Conservation (phyloP, 2,797 vertebrate genomes). For the Trachurus trachurus region DNA sequence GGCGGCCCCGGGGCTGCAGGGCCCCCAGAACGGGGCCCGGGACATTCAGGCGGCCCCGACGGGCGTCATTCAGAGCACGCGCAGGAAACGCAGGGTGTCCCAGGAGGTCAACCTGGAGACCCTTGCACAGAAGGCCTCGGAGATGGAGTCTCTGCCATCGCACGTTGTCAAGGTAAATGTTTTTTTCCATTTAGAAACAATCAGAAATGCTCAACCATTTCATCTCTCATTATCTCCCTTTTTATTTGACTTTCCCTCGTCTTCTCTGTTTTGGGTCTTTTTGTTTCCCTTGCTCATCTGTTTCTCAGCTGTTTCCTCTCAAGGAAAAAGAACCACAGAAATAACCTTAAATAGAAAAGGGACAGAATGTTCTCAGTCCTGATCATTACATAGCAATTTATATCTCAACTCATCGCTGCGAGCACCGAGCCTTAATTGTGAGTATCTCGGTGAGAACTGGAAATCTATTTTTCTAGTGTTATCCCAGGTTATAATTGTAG, state of each 20-base stretch:
- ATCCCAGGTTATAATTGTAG: conserved; percentile 68
- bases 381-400: conserved; percentile 14
- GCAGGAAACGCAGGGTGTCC: conserved; percentile 91
- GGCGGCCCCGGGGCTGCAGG: conserved; percentile 43
- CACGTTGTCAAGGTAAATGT: conserved; percentile 78
- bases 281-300: conserved; percentile 29
- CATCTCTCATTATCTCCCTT: not conserved
- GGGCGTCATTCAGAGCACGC: conserved; percentile 95
- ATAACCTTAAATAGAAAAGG: conserved; percentile 24
- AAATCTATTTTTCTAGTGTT: conserved; percentile 50
- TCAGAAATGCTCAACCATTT: not conserved
- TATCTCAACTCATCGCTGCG: conserved; percentile 16
- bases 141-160: conserved; percentile 92
- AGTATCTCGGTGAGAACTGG: conserved; percentile 28
- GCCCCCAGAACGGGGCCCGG: conserved; percentile 72
- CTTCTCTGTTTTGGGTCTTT: not conserved
- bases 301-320: conserved; percentile 43
- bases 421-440: conserved; percentile 39
- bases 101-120: conserved; percentile 98
- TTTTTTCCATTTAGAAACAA: not conserved
- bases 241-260: not conserved
- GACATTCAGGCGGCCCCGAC: conserved; percentile 87
- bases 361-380: conserved; percentile 28
- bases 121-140: conserved; percentile 95
- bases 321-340: conserved; percentile 19